phyloP scores from a whole-genome alignment of 2,888 invertebrate genomes.

The Alcis repandata region DNA sequence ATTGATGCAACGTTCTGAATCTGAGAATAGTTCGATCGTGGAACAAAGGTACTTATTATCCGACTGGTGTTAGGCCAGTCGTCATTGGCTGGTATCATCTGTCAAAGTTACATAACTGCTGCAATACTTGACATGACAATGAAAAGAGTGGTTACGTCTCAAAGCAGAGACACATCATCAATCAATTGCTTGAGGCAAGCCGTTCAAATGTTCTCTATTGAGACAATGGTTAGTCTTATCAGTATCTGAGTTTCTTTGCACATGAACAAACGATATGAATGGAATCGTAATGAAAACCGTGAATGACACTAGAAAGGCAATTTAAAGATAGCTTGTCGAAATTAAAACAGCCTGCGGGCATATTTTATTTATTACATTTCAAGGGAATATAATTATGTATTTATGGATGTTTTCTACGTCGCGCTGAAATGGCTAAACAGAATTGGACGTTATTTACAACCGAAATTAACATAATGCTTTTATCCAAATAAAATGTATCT shows the following conservation, averaged over 20 bases:
- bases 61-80: conserved; percentile 26
- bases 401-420: too few relatives aligned
- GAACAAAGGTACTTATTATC: conserved; percentile 26
- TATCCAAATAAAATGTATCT: too few relatives aligned
- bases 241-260: neutral
- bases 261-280: neutral
- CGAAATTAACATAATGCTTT: too few relatives aligned
- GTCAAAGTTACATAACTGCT: conserved; percentile 43
- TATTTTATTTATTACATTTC: too few relatives aligned
- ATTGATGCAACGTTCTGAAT: conserved; percentile 32
- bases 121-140: conserved; percentile 41
- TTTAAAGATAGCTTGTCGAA: too few relatives aligned
- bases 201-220: conserved; percentile 24
- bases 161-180: conserved; percentile 47
- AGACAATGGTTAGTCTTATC: conserved; percentile 2
- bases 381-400: too few relatives aligned
- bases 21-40: conserved; percentile 34
- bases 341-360: too few relatives aligned
- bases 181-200: conserved; percentile 42
- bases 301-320: neutral
- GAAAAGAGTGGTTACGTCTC: conserved; percentile 45
- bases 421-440: too few relatives aligned
- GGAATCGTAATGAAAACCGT: neutral
- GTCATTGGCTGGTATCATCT: conserved; percentile 40
- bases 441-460: too few relatives aligned